A percentile compares a stretch with the other conserved stretches of the same genome.
Evolutionary conservation across 2,113 vertebrate genomes (phyloP).

Genomic region (Serilophus lunatus): DNA sequence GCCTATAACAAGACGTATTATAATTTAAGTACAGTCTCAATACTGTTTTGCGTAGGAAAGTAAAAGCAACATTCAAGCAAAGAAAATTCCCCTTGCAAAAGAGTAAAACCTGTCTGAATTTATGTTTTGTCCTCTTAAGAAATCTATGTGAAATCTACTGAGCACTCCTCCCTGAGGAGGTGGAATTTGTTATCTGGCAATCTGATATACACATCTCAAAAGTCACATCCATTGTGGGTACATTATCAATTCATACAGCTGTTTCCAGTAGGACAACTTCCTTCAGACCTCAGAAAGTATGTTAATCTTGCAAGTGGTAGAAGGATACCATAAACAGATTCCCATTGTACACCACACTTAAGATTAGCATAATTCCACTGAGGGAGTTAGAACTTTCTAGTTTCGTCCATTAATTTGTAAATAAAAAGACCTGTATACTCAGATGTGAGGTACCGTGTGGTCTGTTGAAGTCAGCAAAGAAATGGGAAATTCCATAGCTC

Average conservation of each 20-base stretch:
- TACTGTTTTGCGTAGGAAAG: background rate
- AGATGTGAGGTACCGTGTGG: background rate
- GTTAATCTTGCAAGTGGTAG: background rate
- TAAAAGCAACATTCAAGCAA: background rate
- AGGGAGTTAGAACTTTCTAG: background rate
- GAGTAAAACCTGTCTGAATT: background rate
- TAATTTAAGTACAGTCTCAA: background rate
- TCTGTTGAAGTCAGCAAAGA: background rate
- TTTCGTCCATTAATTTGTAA: background rate
- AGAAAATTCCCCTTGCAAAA: background rate
- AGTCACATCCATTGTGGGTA: background rate
- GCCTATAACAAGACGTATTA: background rate
- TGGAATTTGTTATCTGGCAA: background rate
- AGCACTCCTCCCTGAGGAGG: background rate
- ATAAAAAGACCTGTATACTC: background rate
- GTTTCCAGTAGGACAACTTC: background rate
- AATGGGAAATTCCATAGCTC: background rate
- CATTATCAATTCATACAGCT: background rate
- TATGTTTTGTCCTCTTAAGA: background rate
- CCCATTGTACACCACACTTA: background rate
- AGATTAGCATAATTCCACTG: background rate
- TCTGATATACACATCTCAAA: background rate
- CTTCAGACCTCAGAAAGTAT: background rate
- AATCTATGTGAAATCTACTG: background rate
- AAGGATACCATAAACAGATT: background rate